A percentile compares a stretch with the other conserved stretches of the same genome.
phyloP scores from a whole-genome alignment of 2,797 vertebrate species.

The Petrocephalus sullivani region DNA sequence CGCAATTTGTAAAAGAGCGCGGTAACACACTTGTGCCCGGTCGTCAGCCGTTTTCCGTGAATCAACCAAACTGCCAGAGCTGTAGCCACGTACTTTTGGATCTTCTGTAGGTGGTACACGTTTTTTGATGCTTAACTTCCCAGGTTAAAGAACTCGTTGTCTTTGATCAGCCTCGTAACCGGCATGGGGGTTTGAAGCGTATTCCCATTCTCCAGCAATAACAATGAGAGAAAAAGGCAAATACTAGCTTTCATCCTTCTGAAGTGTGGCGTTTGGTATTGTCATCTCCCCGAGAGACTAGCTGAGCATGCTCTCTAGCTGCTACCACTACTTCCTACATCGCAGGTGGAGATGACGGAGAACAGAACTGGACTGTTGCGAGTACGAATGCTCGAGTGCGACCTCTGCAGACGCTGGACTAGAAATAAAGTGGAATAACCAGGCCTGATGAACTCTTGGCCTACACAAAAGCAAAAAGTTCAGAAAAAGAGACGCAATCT shows the following conservation, averaged over 20 bases:
- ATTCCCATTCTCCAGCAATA: background rate
- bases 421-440: background rate
- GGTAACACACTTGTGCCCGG: background rate
- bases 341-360: background rate
- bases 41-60: background rate
- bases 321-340: background rate
- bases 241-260: background rate
- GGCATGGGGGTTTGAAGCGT: background rate
- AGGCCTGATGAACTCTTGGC: background rate
- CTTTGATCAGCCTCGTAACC: background rate
- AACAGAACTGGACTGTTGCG: background rate
- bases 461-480: background rate
- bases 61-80: background rate
- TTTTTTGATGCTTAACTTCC: conserved; percentile 6
- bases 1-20: background rate
- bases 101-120: background rate
- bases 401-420: background rate
- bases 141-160: background rate
- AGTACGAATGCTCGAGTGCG: background rate
- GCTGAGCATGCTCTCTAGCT: conserved; percentile 6
- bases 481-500: background rate
- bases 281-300: background rate
- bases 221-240: background rate
- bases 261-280: background rate
- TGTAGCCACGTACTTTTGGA: background rate